Base-by-base conservation (phyloP, 2,797 vertebrate genomes). In the Coregonus sp. region DNA sequence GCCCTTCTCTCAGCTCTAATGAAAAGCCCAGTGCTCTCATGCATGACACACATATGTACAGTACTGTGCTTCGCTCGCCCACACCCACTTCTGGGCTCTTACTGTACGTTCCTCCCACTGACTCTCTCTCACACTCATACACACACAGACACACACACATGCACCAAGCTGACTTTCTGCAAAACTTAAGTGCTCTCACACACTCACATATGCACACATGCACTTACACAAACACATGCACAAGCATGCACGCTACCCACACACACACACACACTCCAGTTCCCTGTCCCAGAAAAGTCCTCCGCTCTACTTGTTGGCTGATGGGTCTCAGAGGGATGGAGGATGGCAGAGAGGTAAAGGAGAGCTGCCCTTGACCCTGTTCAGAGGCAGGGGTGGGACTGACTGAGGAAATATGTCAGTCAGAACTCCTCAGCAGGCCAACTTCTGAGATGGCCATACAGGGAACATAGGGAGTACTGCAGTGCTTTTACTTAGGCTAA, bases 211-310 rank as follows among this genome's bases (percentile, higher is more conserved):
- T 7, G 9, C 40, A 47, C 40, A 40, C 37, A 37, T 5, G 6
- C 37, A 40, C 37, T 1, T 25, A 25, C 25, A 25, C 25, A 25
- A 25, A 25, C 40, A 33, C 37, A 7, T 7, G 7, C 40, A 47
- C 40, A 47, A 25, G 25, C 25, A 25, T 25, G 25, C 25, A 25
- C 25, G 25, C 25, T 25, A 25, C 25, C 25, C 40, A 2, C 40
- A 47, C 40, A 0, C 73, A 35, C 40, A 47, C 40, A 47, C 40
- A 11, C 40, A 47, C 68, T 20, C 75, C 75, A 73, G 78, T 65
- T 74, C 35, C 16, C 75, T 86, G 91, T 90, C 91, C 91, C 85
- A 92, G 89, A 94, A 92, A 91, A 78, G 77, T 87, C 86, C 67
- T 74, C 74, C 86, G 88, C 85, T 91, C 89, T 85, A 87, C 79